A percentile compares a stretch with the other conserved stretches of the same genome.
Evolutionary conservation across 1,140 invertebrate genomes (phyloP).

Genomic region (Rhizoglyphus robini): DNA sequence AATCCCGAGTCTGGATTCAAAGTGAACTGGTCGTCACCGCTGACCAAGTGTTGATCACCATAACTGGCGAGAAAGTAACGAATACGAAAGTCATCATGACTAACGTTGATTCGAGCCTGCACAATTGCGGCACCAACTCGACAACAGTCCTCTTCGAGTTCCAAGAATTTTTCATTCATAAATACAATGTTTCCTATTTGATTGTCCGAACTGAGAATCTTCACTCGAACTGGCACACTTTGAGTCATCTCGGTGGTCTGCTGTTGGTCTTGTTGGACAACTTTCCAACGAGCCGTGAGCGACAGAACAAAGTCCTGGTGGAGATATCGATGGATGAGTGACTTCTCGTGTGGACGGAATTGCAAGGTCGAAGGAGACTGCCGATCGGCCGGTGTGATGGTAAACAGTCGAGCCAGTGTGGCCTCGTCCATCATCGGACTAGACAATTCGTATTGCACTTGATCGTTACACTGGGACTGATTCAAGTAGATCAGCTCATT

Average conservation of each 20-base stretch:
- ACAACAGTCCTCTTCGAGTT: slow-evolving; percentile 20
- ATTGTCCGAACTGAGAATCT: slow-evolving; percentile 5
- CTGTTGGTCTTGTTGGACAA: background rate
- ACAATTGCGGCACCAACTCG: background rate
- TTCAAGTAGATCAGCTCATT: slow-evolving; percentile 11
- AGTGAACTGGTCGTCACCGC: slow-evolving; percentile 65
- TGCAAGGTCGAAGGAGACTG: background rate
- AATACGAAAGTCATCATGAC: slow-evolving; percentile 16
- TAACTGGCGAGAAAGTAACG: slow-evolving; percentile 10
- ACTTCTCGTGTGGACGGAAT: slow-evolving; percentile 4
- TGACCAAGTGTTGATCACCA: slow-evolving; percentile 45
- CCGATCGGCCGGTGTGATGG: background rate
- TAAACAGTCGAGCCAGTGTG: background rate
- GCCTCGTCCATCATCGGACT: slow-evolving; percentile 8
- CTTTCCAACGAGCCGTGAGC: background rate
- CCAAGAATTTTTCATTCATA: background rate
- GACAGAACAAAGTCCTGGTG: slow-evolving; percentile 13
- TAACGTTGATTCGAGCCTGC: slow-evolving; percentile 13
- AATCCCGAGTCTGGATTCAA: slow-evolving; percentile 65
- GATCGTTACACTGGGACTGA: background rate
- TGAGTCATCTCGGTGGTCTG: background rate
- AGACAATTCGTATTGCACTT: slow-evolving; percentile 7
- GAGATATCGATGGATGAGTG: slow-evolving; percentile 1
- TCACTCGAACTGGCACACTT: slow-evolving; percentile 7
- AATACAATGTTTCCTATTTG: slow-evolving; percentile 15